Evolutionary conservation across 2,113 vertebrate genomes (phyloP).

Genomic region (Phodopus roborovskii): DNA sequence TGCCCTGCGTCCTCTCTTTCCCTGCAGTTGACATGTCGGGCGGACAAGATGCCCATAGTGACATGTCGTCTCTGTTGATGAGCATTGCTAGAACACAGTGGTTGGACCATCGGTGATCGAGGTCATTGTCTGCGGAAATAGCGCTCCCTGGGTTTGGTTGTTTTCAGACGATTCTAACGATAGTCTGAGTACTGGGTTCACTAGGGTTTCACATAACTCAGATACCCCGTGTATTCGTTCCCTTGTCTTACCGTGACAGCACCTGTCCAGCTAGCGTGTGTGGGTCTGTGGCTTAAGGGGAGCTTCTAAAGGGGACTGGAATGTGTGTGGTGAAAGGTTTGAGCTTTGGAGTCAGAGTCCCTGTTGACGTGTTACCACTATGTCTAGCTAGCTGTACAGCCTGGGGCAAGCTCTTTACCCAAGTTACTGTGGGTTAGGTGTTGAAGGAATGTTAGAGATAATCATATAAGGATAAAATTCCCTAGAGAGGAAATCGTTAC

Average conservation of each 20-base stretch:
- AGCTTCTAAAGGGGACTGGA: constrained; percentile 4
- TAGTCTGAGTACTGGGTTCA: background rate
- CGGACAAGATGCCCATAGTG: background rate
- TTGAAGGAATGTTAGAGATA: background rate
- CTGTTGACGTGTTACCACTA: background rate
- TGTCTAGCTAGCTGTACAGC: background rate
- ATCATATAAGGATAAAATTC: background rate
- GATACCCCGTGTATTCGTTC: background rate
- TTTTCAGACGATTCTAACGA: background rate
- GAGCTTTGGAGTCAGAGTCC: constrained; percentile 21
- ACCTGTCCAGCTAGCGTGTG: background rate
- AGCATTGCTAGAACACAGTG: background rate
- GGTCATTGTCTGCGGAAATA: background rate
- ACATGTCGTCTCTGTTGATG: background rate
- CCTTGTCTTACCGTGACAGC: background rate
- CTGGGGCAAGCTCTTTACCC: background rate
- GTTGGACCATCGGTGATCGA: background rate
- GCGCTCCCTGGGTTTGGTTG: background rate
- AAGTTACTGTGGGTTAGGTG: background rate
- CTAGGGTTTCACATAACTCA: background rate
- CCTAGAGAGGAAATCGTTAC: constrained; percentile 34
- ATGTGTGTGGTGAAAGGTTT: background rate
- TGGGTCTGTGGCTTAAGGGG: background rate
- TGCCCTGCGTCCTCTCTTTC: background rate
- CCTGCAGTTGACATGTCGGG: background rate